phyloP scores from a whole-genome alignment of 2,888 invertebrate species.

The Cristatella mucedo region DNA sequence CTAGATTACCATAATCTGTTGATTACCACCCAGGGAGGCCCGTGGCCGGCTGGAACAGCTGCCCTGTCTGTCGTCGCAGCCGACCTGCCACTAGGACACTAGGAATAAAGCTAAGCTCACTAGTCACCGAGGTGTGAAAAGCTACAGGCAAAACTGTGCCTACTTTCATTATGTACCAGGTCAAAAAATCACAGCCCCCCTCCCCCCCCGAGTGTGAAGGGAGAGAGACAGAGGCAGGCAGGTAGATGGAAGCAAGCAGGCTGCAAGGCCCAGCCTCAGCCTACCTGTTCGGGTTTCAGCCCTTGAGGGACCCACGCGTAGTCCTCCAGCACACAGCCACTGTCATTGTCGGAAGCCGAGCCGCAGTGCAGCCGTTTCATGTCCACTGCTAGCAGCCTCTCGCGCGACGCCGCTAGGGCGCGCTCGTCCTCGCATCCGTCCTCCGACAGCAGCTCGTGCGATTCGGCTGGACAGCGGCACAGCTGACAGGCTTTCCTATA shows the following conservation, averaged over 20 bases:
- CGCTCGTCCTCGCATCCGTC: constrained; percentile 53
- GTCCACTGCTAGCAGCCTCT: constrained; percentile 76
- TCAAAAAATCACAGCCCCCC: no score
- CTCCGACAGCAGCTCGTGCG: constrained; percentile 74
- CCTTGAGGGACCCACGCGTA: constrained; percentile 97
- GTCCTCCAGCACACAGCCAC: constrained; percentile 90
- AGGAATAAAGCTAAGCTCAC: no score
- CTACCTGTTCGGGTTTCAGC: constrained; percentile 82
- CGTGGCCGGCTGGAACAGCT: no score
- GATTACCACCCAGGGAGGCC: no score
- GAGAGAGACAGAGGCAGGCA: no score
- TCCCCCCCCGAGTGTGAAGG: no score
- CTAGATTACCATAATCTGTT: no score
- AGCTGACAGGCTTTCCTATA: constrained; percentile 76
- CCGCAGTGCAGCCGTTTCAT: constrained; percentile 27
- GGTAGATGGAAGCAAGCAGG: not conserved
- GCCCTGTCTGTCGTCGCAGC: no score
- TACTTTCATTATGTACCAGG: no score
- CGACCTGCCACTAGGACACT: no score
- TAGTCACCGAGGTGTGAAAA: no score
- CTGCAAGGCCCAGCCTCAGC: not conserved
- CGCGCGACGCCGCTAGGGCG: constrained; percentile 58
- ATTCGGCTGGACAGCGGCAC: constrained; percentile 76
- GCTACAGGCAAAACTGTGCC: no score
- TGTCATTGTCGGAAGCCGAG: constrained; percentile 86